Base-by-base conservation (phyloP, 2,797 vertebrate genomes). In the Poeciliopsis gracilis region DNA sequence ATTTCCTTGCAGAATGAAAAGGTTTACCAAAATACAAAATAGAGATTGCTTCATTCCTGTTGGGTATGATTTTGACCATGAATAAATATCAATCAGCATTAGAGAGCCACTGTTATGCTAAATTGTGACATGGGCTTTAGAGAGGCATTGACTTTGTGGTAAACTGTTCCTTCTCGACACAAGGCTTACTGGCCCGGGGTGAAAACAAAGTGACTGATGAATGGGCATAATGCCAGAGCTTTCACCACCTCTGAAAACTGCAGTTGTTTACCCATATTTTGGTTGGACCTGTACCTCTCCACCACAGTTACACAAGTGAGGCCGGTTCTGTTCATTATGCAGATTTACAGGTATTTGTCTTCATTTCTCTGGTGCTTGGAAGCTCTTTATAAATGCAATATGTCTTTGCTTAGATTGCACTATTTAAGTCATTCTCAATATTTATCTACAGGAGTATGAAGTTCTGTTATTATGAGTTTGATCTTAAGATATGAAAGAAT, bases 81-180 rank as follows among this genome's bases (percentile, higher is more conserved):
- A 89, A 95, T 96, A 95, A 77, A 67, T 95, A 93, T 95, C 96
- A 95, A 95, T 96, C 94, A 95, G 91, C 88, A 76, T 90, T 93
- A 93, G 94, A 95, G 93, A 96, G 94, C 90, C 94, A 95, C 95
- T 97, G 95, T 96, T 96, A 88, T 91, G 94, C 93, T 95, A 86
- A 84, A 92, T 88, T 87, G 81, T 78, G 86, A 89, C 87, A 90
- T 91, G 86, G 92, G 79, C 91, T 92, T 90, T 83, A 87, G 87
- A 91, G 89, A 90, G 90, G 93, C 91, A 95, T 87, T 87, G 92
- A 93, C 94, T 84, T 92, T 86, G 90, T 86, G 83, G 83, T 88
- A 91, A 90, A 91, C 91, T 91, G 92, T 96, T 94, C 94, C 87
- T 86, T 92, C 91, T 92, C 95, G 95, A 96, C 94, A 90, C 87